phyloP scores from a whole-genome alignment of 2,797 vertebrate genomes.

The Hypotaenidia okinawae region DNA sequence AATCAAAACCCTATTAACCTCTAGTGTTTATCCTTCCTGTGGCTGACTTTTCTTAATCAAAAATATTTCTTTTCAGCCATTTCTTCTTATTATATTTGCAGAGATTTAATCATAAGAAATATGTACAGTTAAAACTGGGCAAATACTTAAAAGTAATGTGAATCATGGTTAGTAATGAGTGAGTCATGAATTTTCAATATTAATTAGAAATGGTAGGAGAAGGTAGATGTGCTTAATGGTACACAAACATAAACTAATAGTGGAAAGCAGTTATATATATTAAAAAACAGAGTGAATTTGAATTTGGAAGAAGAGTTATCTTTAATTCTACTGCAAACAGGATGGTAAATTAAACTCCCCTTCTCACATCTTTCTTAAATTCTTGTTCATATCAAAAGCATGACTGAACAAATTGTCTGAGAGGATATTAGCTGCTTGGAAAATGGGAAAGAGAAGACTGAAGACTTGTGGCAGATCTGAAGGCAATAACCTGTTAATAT shows the following conservation, averaged over 20 bases:
- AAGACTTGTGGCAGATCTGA: background rate
- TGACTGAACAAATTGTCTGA: background rate
- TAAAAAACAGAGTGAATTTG: background rate
- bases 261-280: background rate
- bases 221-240: background rate
- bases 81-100: slow-evolving; percentile 6
- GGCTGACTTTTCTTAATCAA: background rate
- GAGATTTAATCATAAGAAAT: slow-evolving; percentile 16
- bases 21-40: background rate
- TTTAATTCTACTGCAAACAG: background rate
- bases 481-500: background rate
- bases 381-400: background rate
- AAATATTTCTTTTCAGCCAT: background rate
- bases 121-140: background rate
- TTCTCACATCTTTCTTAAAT: background rate
- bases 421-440: background rate
- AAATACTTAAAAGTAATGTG: slow-evolving; percentile 8
- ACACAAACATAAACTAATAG: background rate
- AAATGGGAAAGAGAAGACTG: background rate
- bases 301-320: background rate
- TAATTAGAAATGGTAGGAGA: background rate
- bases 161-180: background rate
- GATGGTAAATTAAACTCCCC: background rate
- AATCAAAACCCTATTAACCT: slow-evolving; percentile 10
- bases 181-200: background rate